A percentile compares a stretch with the other conserved stretches of the same genome.
phyloP scores from a whole-genome alignment of 2,113 vertebrate species.

The Garra rufa region DNA sequence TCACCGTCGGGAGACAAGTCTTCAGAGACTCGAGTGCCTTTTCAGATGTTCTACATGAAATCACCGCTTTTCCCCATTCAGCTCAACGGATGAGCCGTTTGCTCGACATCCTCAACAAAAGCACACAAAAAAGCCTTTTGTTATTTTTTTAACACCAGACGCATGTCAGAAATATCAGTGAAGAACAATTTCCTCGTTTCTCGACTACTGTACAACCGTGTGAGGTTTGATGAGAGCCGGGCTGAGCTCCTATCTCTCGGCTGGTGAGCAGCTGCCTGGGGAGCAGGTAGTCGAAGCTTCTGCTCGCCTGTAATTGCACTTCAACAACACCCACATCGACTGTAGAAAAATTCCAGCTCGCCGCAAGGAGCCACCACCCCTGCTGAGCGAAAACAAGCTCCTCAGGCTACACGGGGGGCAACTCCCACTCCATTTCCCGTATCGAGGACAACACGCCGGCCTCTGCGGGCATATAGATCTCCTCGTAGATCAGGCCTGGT shows the following conservation, averaged over 20 bases:
- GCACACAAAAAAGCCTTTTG: conserved; percentile 22
- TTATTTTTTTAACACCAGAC: conserved; percentile 39
- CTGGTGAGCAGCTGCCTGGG: conserved; percentile 53
- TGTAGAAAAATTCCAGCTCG: conserved; percentile 46
- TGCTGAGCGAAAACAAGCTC: conserved; percentile 59
- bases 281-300: conserved; percentile 56
- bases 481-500: conserved; percentile 37
- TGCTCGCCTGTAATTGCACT: conserved; percentile 60
- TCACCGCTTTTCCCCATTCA: not conserved
- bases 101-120: conserved; percentile 35
- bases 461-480: conserved; percentile 25
- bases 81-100: conserved; percentile 12
- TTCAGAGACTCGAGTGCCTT: conserved; percentile 27
- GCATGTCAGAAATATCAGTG: conserved; percentile 22
- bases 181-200: conserved; percentile 45
- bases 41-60: conserved; percentile 10
- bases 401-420: conserved; percentile 35
- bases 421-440: conserved; percentile 18
- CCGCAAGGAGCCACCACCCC: conserved; percentile 43
- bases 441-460: not conserved
- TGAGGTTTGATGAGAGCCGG: conserved; percentile 53
- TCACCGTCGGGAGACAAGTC: not conserved
- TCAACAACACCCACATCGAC: conserved; percentile 55
- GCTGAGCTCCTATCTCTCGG: conserved; percentile 47
- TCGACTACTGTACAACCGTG: conserved; percentile 38